Evolutionary conservation across 1,140 invertebrate species (phyloP), one percentile per base, ranked within the genome.

Genomic region (Andricus grossulariae): DNA sequence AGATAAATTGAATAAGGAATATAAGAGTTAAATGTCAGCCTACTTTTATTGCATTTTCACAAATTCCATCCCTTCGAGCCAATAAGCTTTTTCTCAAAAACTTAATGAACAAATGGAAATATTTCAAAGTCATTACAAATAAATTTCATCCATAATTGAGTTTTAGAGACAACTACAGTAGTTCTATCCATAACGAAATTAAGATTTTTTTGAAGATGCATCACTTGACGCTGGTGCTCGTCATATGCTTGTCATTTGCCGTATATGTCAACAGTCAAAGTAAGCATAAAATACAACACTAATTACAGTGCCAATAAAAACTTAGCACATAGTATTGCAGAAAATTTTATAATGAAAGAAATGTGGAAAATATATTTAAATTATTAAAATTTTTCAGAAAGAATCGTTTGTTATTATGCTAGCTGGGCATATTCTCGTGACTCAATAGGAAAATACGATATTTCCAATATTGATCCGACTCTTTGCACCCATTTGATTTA

Each of bases 401-500:
- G 52, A 75, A 71, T 79, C 8, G 87, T 95, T 0, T 96, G 95
- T 83, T 96, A 96, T 86, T 94, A 94, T 79, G 95, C 94, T 8
- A 95, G 93, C 18, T 96, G 95, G 95, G 93, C 95, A 0, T 93
- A 93, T 2, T 96, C 96, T 84, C 92, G 95, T 49, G 89, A 88
- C 1, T 93, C 92, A 7, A 86, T 92, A 54, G 95, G 95, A 8
- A 93, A 93, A 87, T 95, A 94, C 82, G 92, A 93, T 12, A 74
- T 79, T 55, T 54, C 55, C 1, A 16, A 95, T 71, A 94, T 97
- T 16, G 94, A 96, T 85, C 92, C 95, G 0, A 86, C 90, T 32
- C 88, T 96, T 0, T 97, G 96, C 85, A 95, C 95, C 0, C 95
- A 97, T 88, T 80, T 96, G 39, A 92, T 96, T 49, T 96, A 96